These are phyloP conservation scores for Parauchenoglanis punctatus DNA, from an alignment of 2,797 vertebrate genomes.

Conservation along the genomic window DNA sequence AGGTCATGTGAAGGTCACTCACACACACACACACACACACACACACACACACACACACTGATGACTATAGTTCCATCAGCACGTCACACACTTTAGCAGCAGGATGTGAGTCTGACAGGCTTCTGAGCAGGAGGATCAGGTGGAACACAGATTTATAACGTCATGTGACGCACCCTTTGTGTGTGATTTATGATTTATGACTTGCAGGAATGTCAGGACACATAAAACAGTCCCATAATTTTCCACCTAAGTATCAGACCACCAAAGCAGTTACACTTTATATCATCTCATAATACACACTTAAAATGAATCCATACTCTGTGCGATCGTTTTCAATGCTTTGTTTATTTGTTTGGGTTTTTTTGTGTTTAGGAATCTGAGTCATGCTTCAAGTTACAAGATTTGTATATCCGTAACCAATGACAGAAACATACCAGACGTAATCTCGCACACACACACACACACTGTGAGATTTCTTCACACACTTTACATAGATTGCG, in stretches of 20 bases:
- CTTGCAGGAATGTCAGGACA: slow-evolving; percentile 37
- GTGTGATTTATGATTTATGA: slow-evolving; percentile 21
- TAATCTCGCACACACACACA: background rate
- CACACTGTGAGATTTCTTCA: background rate
- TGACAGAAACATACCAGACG: background rate
- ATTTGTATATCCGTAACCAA: background rate
- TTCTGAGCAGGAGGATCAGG: slow-evolving; percentile 1
- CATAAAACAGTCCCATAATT: slow-evolving; percentile 51
- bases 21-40: background rate
- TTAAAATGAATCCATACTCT: background rate
- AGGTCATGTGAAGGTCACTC: background rate
- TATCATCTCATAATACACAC: background rate
- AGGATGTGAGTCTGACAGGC: background rate
- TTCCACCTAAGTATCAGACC: slow-evolving; percentile 45
- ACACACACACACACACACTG: background rate
- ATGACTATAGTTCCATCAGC: background rate
- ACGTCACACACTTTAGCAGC: background rate
- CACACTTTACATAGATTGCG: background rate
- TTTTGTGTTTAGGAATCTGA: background rate
- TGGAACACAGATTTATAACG: slow-evolving; percentile 8
- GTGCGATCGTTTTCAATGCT: background rate
- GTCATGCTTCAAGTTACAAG: background rate
- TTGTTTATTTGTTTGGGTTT: background rate
- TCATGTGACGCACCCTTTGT: background rate
- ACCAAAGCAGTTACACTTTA: slow-evolving; percentile 28